Evolutionary conservation across 1,140 invertebrate genomes (phyloP).

Genomic region (Caenorhabditis inopinata): DNA sequence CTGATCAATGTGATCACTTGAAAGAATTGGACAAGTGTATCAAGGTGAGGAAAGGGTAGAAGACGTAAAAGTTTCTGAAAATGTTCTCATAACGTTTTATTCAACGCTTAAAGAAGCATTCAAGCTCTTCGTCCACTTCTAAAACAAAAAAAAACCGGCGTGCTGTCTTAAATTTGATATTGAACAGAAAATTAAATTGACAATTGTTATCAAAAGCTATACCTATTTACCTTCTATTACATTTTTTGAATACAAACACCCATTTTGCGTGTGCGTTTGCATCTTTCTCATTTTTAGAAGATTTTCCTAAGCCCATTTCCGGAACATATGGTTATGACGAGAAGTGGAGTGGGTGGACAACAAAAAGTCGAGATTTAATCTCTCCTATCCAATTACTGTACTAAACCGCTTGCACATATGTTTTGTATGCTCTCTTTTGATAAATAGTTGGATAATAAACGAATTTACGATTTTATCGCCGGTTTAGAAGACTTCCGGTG

Average conservation of each 20-base stretch:
- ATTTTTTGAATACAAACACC: too few relatives aligned
- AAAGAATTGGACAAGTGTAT: constrained; percentile 64
- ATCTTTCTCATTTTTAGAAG: background rate
- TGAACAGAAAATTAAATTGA: too few relatives aligned
- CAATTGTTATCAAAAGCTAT: too few relatives aligned
- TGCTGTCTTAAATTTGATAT: too few relatives aligned
- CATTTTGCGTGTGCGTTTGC: too few relatives aligned
- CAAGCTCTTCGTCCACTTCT: too few relatives aligned
- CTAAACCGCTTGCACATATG: background rate
- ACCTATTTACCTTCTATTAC: too few relatives aligned
- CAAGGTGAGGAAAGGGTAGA: constrained; percentile 51
- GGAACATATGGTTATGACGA: constrained; percentile 23
- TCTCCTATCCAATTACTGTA: constrained; percentile 16
- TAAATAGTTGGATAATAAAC: background rate
- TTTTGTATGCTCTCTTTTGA: background rate
- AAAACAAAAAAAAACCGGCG: too few relatives aligned
- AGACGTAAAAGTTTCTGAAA: too few relatives aligned
- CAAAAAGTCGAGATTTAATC: constrained; percentile 7
- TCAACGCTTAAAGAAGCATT: too few relatives aligned
- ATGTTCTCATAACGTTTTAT: too few relatives aligned
- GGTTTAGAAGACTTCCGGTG: background rate
- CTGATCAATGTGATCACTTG: constrained; percentile 62
- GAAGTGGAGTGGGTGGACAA: background rate
- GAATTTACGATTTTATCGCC: background rate
- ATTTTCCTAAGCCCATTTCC: constrained; percentile 13